Percentiles rank a stretch among this genome's conserved stretches.
Evolutionary conservation across 2,797 vertebrate genomes (phyloP).

Genomic region (Liparis tanakae): DNA sequence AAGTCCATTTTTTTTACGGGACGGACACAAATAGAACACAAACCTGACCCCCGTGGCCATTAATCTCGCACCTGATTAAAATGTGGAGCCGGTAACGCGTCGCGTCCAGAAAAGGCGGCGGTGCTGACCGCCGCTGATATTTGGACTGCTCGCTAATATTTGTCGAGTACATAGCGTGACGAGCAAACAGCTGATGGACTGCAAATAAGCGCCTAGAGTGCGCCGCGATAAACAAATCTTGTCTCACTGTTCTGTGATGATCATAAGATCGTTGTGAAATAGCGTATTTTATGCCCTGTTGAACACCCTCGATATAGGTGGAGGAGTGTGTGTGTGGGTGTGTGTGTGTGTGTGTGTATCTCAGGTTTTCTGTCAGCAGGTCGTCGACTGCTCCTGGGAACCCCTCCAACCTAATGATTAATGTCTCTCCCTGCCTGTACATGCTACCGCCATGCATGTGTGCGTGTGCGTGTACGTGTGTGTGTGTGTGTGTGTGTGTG

Average conservation of each 20-base stretch:
- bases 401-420: slow-evolving; percentile 77
- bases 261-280: slow-evolving; percentile 66
- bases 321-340: slow-evolving; percentile 14
- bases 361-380: slow-evolving; percentile 67
- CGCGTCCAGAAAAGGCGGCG: slow-evolving; percentile 19
- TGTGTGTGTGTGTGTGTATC: slow-evolving; percentile 19
- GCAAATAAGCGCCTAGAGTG: slow-evolving; percentile 38
- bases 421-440: slow-evolving; percentile 77
- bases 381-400: slow-evolving; percentile 63
- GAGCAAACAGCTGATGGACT: slow-evolving; percentile 61
- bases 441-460: slow-evolving; percentile 57
- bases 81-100: slow-evolving; percentile 15
- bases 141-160: slow-evolving; percentile 36
- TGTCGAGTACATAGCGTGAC: slow-evolving; percentile 52
- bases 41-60: neutral
- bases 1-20: neutral
- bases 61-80: neutral
- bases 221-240: slow-evolving; percentile 49
- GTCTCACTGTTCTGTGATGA: slow-evolving; percentile 53
- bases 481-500: slow-evolving; percentile 25
- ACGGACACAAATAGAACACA: slow-evolving; percentile 1
- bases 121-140: slow-evolving; percentile 45
- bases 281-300: slow-evolving; percentile 65
- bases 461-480: slow-evolving; percentile 28
- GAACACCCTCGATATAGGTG: slow-evolving; percentile 46